A percentile compares a stretch with the other conserved stretches of the same genome.
These are phyloP conservation scores for Armadillidium nasatum DNA, from an alignment of 1,140 invertebrate genomes.

Conservation along the genomic window DNA sequence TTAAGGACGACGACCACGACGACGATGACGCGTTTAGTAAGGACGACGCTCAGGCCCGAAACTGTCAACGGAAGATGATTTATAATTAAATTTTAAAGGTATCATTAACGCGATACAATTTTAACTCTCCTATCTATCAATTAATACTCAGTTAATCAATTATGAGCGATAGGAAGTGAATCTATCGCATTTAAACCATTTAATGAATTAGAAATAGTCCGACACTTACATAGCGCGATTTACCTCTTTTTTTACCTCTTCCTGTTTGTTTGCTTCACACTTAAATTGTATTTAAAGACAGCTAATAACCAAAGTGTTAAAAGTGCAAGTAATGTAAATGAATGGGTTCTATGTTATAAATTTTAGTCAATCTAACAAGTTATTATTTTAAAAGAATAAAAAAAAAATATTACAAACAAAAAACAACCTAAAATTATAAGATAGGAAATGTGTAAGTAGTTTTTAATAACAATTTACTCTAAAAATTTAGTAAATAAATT, in stretches of 20 bases:
- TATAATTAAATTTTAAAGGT: background rate
- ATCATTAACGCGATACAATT: background rate
- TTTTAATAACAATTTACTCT: background rate
- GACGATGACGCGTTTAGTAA: background rate
- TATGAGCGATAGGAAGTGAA: no score
- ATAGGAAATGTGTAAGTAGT: background rate
- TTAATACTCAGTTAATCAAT: background rate
- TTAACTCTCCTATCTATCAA: background rate
- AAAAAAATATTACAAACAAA: background rate
- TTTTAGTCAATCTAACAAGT: background rate
- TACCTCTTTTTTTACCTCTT: no score
- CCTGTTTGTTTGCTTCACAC: no score
- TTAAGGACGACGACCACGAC: background rate
- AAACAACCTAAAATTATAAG: background rate
- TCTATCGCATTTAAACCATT: no score
- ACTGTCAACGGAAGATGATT: constrained; percentile 3
- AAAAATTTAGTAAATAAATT: background rate
- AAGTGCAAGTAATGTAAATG: background rate
- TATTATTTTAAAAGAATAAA: background rate
- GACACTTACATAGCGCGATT: no score
- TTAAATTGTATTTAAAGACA: no score
- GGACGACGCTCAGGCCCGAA: background rate
- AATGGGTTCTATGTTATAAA: background rate
- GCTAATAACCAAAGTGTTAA: no score
- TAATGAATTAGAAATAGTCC: no score